Percentiles rank a stretch among this genome's conserved stretches.
Evolutionary conservation across 1,140 invertebrate genomes (phyloP).

Genomic region (Daktulosphaira vitifoliae): DNA sequence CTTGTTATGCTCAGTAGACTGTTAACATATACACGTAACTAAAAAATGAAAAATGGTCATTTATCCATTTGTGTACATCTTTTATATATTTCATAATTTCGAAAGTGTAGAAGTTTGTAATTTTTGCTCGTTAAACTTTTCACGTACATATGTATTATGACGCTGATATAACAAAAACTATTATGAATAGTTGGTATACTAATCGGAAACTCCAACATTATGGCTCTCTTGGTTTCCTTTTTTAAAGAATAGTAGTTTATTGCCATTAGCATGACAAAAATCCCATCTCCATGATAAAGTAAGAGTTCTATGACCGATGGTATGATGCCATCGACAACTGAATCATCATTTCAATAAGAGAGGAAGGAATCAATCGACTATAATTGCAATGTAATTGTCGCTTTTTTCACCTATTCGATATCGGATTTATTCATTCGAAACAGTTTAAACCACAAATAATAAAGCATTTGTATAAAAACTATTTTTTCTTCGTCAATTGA

Average conservation of each 20-base stretch:
- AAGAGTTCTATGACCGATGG: constrained; percentile 24
- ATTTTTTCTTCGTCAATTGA: constrained; percentile 13
- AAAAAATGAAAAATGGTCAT: constrained; percentile 5
- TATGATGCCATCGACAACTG: too few relatives aligned
- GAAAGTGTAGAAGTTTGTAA: constrained; percentile 5
- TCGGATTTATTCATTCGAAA: constrained; percentile 10
- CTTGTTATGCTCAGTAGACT: constrained; percentile 29
- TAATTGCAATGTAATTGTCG: constrained; percentile 8
- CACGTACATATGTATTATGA: too few relatives aligned
- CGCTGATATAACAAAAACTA: too few relatives aligned
- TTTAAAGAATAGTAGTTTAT: too few relatives aligned
- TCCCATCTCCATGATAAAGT: not conserved
- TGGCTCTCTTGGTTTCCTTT: too few relatives aligned
- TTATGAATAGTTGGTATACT: too few relatives aligned
- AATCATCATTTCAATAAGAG: not conserved
- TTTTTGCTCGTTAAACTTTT: too few relatives aligned
- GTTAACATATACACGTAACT: constrained; percentile 22
- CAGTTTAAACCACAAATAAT: constrained; percentile 8
- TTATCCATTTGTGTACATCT: not conserved
- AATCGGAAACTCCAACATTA: too few relatives aligned
- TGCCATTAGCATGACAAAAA: too few relatives aligned
- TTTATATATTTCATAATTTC: constrained; percentile 18
- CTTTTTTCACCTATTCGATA: not conserved
- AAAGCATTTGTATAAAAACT: not conserved
- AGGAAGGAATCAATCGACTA: constrained; percentile 4